Evolutionary conservation across 2,797 vertebrate genomes (phyloP).

Genomic region (Smutsia temminckii): DNA sequence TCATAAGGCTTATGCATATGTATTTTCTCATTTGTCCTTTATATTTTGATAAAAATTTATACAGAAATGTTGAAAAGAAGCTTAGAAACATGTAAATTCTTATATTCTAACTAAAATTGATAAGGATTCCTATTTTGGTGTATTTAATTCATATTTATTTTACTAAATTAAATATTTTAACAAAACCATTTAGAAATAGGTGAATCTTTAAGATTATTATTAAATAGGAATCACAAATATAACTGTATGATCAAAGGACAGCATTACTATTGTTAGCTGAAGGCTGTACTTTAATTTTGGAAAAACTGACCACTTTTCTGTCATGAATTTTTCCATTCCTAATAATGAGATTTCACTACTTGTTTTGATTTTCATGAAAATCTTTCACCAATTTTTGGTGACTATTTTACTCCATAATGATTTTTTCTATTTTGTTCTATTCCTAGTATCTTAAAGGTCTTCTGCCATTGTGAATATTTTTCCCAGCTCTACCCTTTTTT

Average conservation of each 20-base stretch:
- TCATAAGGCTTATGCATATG: background rate
- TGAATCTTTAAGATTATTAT: background rate
- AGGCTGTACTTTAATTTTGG: background rate
- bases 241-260: background rate
- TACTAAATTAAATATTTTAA: background rate
- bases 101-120: background rate
- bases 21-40: background rate
- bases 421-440: background rate
- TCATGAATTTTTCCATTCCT: background rate
- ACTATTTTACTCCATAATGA: background rate
- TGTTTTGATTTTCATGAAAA: background rate
- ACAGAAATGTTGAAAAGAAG: background rate
- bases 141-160: background rate
- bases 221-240: background rate
- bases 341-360: background rate
- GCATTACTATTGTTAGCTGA: background rate
- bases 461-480: background rate
- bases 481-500: background rate
- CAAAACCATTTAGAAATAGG: background rate
- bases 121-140: background rate
- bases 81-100: background rate
- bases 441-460: background rate
- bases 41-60: background rate
- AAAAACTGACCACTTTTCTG: background rate
- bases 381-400: background rate